Conservation (phyloP, 2,113 vertebrate genomes). For the Oenanthe melanoleuca region DNA sequence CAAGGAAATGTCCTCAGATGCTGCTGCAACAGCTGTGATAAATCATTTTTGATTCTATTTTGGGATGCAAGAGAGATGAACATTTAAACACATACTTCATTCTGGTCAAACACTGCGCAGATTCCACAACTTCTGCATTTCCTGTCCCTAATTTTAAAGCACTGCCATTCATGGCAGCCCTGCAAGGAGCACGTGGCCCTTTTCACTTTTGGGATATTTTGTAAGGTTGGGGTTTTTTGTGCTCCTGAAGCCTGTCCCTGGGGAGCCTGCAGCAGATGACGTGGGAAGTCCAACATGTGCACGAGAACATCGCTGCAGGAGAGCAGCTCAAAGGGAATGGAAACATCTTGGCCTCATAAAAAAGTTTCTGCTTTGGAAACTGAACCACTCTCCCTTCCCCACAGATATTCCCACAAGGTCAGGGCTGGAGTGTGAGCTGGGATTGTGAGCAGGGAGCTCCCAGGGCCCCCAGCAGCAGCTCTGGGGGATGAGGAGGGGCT, state of each 20-base stretch:
- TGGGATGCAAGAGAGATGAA: neutral
- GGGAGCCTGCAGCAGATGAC: neutral
- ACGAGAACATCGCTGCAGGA: neutral
- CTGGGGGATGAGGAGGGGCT: rapidly evolving
- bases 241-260: neutral
- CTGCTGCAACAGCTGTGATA: neutral
- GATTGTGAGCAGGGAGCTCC: neutral
- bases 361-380: conserved; percentile 8
- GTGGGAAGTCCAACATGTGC: neutral
- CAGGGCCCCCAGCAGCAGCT: neutral
- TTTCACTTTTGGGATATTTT: neutral
- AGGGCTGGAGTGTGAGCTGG: neutral
- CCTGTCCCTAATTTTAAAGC: neutral
- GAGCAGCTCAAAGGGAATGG: neutral
- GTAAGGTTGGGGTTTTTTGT: neutral
- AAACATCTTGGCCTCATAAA: conserved; percentile 21
- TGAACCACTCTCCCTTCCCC: rapidly evolving
- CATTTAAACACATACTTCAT: neutral
- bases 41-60: conserved; percentile 11
- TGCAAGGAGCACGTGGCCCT: neutral
- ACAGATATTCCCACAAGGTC: neutral
- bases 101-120: neutral
- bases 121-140: neutral
- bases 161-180: neutral
- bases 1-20: neutral